phyloP scores from a whole-genome alignment of 1,140 invertebrate genomes.

The Cotesia vestalis region DNA sequence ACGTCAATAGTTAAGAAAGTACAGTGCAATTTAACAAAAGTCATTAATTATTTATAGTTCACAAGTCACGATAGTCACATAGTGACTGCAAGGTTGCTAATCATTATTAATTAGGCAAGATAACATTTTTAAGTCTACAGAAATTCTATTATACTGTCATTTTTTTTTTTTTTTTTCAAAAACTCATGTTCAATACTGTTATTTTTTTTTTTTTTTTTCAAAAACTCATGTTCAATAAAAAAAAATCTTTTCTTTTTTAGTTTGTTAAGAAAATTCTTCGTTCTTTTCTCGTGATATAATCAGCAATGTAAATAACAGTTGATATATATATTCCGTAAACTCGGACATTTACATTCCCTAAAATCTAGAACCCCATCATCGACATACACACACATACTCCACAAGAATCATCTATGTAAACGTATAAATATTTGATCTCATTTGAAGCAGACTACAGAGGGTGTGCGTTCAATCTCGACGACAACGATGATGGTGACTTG shows the following conservation, averaged over 20 bases:
- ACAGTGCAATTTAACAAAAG: no score
- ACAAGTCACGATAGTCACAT: no score
- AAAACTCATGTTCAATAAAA: background rate
- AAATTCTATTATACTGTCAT: no score
- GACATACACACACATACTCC: no score
- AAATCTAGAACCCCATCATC: background rate
- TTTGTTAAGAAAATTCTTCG: background rate
- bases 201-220: background rate
- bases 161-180: background rate
- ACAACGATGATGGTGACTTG: no score
- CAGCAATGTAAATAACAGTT: conserved; percentile 3
- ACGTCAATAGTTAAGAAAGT: no score
- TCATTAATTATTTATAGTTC: no score
- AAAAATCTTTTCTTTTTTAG: background rate
- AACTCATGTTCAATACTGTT: background rate
- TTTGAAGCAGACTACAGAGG: conserved; percentile 7
- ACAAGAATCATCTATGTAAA: background rate
- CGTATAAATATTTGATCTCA: conserved; percentile 28
- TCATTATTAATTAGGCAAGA: no score
- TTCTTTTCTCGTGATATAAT: background rate
- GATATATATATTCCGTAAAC: background rate
- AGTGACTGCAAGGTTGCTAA: no score
- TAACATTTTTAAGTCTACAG: no score
- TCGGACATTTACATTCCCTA: background rate
- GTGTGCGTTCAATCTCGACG: conserved; percentile 12